Evolutionary conservation across 35 echinoderm and acorn worm genomes (phyloP).

Genomic region (Lytechinus pictus): DNA sequence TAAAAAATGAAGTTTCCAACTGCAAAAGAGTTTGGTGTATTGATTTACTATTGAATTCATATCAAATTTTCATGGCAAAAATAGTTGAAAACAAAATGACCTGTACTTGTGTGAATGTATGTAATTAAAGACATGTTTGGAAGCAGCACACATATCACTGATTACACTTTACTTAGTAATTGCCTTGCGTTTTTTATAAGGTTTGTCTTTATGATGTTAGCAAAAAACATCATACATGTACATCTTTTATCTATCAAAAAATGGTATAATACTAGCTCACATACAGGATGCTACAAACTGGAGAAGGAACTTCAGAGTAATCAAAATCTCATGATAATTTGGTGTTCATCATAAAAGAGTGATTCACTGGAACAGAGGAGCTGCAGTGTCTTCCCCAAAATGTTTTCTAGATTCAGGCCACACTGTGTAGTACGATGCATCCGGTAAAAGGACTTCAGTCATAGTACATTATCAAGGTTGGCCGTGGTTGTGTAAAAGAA

Average conservation of each 20-base stretch:
- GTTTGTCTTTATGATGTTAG: not conserved
- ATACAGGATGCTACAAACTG: not conserved
- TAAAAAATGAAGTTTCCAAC: not conserved
- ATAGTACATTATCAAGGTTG: not conserved
- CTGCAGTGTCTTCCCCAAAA: too few species aligned
- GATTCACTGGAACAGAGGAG: too few species aligned
- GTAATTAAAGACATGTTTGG: too few species aligned
- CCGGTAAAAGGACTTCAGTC: not conserved
- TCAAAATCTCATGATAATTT: not conserved
- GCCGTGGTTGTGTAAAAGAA: not conserved
- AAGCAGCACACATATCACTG: too few species aligned
- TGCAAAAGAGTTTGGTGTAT: not conserved
- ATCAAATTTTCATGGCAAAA: not conserved
- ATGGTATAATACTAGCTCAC: not conserved
- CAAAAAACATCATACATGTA: not conserved
- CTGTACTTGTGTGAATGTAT: not conserved
- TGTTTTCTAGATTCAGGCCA: too few species aligned
- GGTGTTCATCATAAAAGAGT: not conserved
- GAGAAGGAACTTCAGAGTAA: not conserved
- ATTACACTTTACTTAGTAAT: too few species aligned
- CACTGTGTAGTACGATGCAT: not conserved
- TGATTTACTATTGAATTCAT: not conserved
- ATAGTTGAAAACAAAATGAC: not conserved
- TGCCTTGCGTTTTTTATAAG: not conserved
- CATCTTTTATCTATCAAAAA: not conserved